Percentiles rank a stretch among this genome's conserved stretches.
These are phyloP conservation scores for Hipposideros armiger DNA, from an alignment of 2,113 vertebrate species.

Conservation along the genomic window DNA sequence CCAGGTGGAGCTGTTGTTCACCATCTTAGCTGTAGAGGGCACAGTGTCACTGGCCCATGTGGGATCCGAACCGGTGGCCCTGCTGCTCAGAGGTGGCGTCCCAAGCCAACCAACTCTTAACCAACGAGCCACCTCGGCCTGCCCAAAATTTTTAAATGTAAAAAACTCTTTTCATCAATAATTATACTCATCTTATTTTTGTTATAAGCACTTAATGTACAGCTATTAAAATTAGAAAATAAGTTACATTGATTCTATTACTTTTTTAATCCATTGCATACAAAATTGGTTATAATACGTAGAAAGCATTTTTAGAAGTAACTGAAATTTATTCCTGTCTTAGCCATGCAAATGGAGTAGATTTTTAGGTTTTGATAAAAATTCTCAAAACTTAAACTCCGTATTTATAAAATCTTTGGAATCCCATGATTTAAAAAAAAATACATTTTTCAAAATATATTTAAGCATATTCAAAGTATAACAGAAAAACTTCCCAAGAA, in stretches of 20 bases:
- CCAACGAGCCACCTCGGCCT: no score
- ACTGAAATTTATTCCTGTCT: background rate
- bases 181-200: background rate
- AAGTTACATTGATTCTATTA: conserved; percentile 13
- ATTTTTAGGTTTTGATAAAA: conserved; percentile 45
- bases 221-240: background rate
- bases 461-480: conserved; percentile 37
- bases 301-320: background rate
- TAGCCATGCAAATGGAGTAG: background rate
- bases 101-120: no score
- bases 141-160: background rate
- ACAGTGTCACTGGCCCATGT: no score
- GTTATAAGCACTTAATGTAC: background rate
- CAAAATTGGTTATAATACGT: background rate
- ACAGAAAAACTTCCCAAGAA: background rate
- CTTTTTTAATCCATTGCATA: background rate
- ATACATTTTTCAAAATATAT: background rate
- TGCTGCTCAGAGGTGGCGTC: no score
- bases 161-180: background rate
- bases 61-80: no score
- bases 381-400: conserved; percentile 22
- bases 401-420: background rate
- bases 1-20: no score
- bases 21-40: no score
- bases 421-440: background rate